Evolutionary conservation across 1,140 invertebrate species (phyloP).

Genomic region (Drosophila grimshawi): DNA sequence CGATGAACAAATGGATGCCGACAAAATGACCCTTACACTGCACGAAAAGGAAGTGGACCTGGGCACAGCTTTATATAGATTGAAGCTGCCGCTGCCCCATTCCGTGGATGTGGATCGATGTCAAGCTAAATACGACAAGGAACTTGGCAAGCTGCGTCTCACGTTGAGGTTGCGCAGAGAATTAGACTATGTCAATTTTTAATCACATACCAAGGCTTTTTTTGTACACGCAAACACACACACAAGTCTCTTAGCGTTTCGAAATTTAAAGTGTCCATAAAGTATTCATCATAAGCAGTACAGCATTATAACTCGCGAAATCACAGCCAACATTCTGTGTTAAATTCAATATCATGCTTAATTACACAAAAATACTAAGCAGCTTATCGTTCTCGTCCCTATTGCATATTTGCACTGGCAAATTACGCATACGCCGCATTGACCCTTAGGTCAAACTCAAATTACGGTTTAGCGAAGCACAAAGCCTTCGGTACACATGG

Average conservation of each 20-base stretch:
- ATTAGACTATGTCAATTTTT: conserved; percentile 92
- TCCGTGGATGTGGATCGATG: conserved; percentile 91
- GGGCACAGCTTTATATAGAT: conserved; percentile 87
- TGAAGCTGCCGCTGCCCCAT: conserved; percentile 91
- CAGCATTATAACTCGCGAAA: not conserved
- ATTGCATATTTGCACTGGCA: conserved; percentile 37
- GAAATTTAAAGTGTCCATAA: not conserved
- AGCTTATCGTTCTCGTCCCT: conserved; percentile 21
- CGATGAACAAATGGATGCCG: conserved; percentile 88
- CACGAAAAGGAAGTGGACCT: conserved; percentile 89
- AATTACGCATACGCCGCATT: conserved; percentile 75
- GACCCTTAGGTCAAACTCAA: conserved; percentile 52
- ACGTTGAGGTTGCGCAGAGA: conserved; percentile 90
- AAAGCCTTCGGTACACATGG: conserved; percentile 44
- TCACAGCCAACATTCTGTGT: not conserved
- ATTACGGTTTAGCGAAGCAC: conserved; percentile 63
- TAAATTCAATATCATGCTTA: not conserved
- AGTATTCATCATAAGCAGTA: too few relatives aligned
- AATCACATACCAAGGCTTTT: not conserved
- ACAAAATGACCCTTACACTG: conserved; percentile 88
- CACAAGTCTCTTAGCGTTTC: not conserved
- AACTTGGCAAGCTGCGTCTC: conserved; percentile 88
- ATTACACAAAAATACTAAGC: not conserved
- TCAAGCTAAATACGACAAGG: conserved; percentile 91
- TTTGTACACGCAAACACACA: not conserved